Base-by-base conservation (phyloP, 1,140 invertebrate species). In the Condylostylus longicornis region DNA sequence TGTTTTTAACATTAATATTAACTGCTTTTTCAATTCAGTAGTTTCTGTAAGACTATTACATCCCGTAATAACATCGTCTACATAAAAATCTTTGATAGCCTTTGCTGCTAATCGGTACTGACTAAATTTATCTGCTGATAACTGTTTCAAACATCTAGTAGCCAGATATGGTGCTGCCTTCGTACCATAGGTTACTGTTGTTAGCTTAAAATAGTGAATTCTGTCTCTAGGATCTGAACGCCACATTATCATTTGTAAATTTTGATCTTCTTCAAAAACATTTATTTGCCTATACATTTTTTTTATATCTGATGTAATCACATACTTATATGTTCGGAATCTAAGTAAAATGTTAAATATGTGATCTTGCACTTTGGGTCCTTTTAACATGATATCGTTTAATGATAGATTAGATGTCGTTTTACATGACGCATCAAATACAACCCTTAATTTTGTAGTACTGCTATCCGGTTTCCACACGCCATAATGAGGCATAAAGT, bases 41-140 rank as follows among this genome's bases (percentile, higher is more conserved):
- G 41, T 19, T 14, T 45, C 18, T 14, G 36, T 18, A n/a, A 48
- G 6, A 19, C 14, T 36, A 37, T 65, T 38, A n/a, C 41, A 29
- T 2, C 61, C 58, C 1, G 56, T 55, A 5, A 64, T 28, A 5
- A 66, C 18, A 46, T 68, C 65, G 47, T 69, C 65, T 2, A 67
- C 56, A 34, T 66, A 68, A 38, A 66, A 61, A 51, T 65, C 56
- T 22, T 41, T 30, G 5, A 63, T 53, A 4, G 58, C 47, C 8
- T 46, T 23, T 10, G 40, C 30, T 18, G 33, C 48, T 27, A 28
- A 31, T 8, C 56, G 54, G 31, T 39, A 42, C 6, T 43, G 22
- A n/a, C 42, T 35, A 12, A 41, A 29, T 34, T 42, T 42, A 6
- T 52, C 45, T 32, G 51, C 36, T 12, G 51, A 52, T 21, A 56